Percentiles rank a stretch among this genome's conserved stretches.
Evolutionary conservation across 2,797 vertebrate genomes (phyloP).

Genomic region (Threskiornis aethiopicus): DNA sequence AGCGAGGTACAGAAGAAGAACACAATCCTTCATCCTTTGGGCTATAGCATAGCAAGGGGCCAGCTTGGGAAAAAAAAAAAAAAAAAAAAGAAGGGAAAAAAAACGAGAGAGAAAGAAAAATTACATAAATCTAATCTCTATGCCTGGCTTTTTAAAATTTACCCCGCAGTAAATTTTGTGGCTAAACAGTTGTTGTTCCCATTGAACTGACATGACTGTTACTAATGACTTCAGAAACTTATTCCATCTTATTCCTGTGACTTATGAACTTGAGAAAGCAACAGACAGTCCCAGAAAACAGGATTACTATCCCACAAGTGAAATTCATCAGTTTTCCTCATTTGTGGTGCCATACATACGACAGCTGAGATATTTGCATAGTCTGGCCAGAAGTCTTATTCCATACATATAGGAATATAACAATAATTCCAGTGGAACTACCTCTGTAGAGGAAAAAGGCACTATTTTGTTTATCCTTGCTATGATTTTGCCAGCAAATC

Average conservation of each 20-base stretch:
- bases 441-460: not conserved
- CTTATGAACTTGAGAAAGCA: not conserved
- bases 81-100: not conserved
- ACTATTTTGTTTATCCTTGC: not conserved
- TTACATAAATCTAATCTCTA: not conserved
- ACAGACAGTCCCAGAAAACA: not conserved
- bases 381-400: not conserved
- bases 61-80: constrained; percentile 59
- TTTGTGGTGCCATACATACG: not conserved
- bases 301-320: not conserved
- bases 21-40: constrained; percentile 86
- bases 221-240: not conserved
- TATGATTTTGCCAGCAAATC: not conserved
- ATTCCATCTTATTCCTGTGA: not conserved
- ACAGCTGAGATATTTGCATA: not conserved
- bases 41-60: constrained; percentile 85
- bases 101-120: not conserved
- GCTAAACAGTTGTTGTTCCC: not conserved
- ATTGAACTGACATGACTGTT: not conserved
- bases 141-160: not conserved
- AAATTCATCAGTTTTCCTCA: not conserved
- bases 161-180: not conserved
- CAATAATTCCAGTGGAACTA: not conserved
- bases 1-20: constrained; percentile 86
- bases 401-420: not conserved